A percentile compares a stretch with the other conserved stretches of the same genome.
These are phyloP conservation scores for Martes martes DNA, from an alignment of 2,113 vertebrate genomes.

Conservation along the genomic window DNA sequence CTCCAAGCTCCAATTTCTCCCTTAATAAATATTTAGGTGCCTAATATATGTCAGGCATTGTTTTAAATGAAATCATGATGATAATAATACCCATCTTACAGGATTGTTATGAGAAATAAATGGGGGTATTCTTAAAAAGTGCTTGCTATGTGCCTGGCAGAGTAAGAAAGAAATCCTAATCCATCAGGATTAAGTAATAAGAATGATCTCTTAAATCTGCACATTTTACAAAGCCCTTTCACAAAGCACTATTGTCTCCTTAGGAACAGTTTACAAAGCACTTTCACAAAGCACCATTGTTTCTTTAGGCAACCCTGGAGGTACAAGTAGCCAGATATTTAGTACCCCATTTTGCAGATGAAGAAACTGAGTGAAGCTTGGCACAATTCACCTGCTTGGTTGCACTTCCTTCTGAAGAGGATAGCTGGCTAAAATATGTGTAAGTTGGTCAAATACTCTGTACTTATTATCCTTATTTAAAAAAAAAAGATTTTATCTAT, in stretches of 20 bases:
- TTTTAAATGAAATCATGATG: slow-evolving; percentile 20
- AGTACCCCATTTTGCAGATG: not conserved
- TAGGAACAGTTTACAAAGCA: not conserved
- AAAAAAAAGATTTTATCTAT: not conserved
- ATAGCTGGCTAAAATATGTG: not conserved
- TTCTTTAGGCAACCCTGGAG: not conserved
- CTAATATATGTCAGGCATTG: not conserved
- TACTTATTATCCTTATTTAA: not conserved
- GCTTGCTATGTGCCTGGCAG: not conserved
- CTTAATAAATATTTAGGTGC: not conserved
- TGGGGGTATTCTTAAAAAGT: not conserved
- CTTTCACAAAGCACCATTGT: not conserved
- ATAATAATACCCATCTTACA: not conserved
- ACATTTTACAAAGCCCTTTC: not conserved
- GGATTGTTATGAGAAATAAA: slow-evolving; percentile 12
- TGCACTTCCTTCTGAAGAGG: not conserved
- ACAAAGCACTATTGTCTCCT: not conserved
- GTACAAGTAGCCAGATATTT: not conserved
- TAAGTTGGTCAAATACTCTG: not conserved
- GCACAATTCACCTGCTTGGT: not conserved
- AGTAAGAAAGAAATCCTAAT: not conserved
- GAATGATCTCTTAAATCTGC: not conserved
- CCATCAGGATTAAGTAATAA: not conserved
- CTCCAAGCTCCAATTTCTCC: not conserved
- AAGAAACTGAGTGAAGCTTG: not conserved